These are phyloP conservation scores for Trachemys scripta DNA, from an alignment of 2,113 vertebrate species.

Conservation along the genomic window DNA sequence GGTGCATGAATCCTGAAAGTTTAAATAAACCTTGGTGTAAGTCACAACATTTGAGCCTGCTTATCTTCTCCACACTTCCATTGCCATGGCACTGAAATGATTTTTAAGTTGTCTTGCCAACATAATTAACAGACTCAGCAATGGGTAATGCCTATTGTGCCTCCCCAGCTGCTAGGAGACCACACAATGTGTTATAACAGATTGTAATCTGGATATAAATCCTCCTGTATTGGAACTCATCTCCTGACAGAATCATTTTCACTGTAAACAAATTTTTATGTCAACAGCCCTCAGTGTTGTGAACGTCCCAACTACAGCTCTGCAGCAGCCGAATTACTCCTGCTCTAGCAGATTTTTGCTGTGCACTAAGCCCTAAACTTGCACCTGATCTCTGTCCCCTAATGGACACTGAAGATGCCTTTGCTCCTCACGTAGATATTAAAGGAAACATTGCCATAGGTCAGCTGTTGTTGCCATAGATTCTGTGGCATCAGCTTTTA, in stretches of 20 bases:
- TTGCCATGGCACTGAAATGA: not conserved
- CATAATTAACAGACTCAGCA: not conserved
- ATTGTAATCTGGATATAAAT: not conserved
- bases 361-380: not conserved
- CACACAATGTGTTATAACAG: not conserved
- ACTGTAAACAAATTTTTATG: conserved; percentile 5
- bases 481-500: not conserved
- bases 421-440: not conserved
- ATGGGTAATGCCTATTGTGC: not conserved
- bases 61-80: not conserved
- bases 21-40: not conserved
- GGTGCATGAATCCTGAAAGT: not conserved
- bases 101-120: conserved; percentile 36
- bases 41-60: not conserved
- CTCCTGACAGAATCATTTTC: conserved; percentile 1
- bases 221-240: not conserved
- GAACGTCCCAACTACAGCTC: not conserved
- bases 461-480: not conserved
- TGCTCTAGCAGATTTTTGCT: not conserved
- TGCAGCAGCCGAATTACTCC: not conserved
- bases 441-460: not conserved
- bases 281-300: conserved; percentile 13
- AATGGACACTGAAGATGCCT: not conserved
- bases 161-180: conserved; percentile 8
- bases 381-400: not conserved